Evolutionary conservation across 2,888 invertebrate genomes (phyloP), one percentile per base, ranked within the genome.

Genomic region (Taenaris catops): DNA sequence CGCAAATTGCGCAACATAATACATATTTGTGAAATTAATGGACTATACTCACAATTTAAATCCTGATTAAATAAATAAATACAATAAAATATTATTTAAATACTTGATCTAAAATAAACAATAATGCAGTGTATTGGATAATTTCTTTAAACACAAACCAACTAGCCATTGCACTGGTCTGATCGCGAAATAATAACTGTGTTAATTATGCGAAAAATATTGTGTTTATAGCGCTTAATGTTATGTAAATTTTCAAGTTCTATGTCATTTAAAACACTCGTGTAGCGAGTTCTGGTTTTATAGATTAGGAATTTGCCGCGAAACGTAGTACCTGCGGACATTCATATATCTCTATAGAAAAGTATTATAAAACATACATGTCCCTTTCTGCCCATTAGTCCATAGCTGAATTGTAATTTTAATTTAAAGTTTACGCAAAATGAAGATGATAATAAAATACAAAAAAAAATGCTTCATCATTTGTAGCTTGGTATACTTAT

Each of bases 211-310:
- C 48, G 42, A 46, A 40, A 45, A 54, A 49, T 51, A 66, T 66
- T 58, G 65, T 58, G 64, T 68, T 63, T 69, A 64, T 73, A 68
- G 58, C 55, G 48, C n/a, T 51, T 62, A 63, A 63, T 57, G 35
- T 26, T 78, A 78, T 78, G 81, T 67, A 51, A 79, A 79, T 75
- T 70, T 74, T 74, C 78, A 79, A 80, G 79, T 80, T 76, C 70
- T 74, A 70, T 76, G 78, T 67, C 73, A 72, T 31, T 63, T 62
- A 46, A 49, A 51, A 52, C 54, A 60, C 69, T 51, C 54, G 66
- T 58, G 28, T 39, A 52, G 53, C 69, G 53, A 66, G 70, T 73
- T 73, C 52, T 42, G 43, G 51, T 55, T 54, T 50, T 53, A 38
- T 43, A 39, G 37, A 39, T 36, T 27, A 38, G 39, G 48, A 37